Base-by-base conservation (phyloP, 2,888 invertebrate genomes). In the Drosophila paranaensis region DNA sequence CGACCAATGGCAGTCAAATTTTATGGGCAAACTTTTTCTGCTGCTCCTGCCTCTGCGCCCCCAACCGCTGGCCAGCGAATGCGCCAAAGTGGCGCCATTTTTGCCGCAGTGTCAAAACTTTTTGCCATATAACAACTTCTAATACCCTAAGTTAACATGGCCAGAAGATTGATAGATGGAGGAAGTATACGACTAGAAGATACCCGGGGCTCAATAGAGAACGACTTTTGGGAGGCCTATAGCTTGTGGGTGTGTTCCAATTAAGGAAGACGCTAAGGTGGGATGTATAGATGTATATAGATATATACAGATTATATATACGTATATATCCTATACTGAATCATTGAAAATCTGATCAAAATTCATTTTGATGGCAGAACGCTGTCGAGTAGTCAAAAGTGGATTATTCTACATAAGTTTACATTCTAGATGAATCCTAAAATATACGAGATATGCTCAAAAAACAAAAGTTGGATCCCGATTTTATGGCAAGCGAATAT, bases 31-130 rank as follows among this genome's bases (percentile, higher is more conserved):
- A 90, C 86, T 90, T 90, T 82, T 60, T 50, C 2, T n/a, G 46
- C 27, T 14, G 13, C 45, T 45, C 45, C 14, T 8, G 2, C 48
- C 30, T 50, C 55, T 33, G 6, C 53, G 14, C 39, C 48, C 37
- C 48, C 35, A 13, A 20, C 55, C 9, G 42, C 35, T 40, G 10
- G 51, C 43, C 30, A 37, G 67, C 72, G 63, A 56, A 46, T 81
- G 79, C 92, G 92, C 81, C 92, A 83, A 76, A 77, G 82, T 80
- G 92, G 91, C 92, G 92, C 92, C 92, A 89, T 79, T 87, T 90
- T 90, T 91, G 90, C 78, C 92, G 92, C 91, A 91, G 82, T 89
- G 83, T 77, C 76, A 76, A 57, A 46, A 57, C 60, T 77, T 71
- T 71, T 45, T 48, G 16, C n/a, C 16, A 42, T 39, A 50, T n/a